These are phyloP conservation scores for Catagonus wagneri DNA, from an alignment of 2,113 vertebrate species.

Conservation along the genomic window DNA sequence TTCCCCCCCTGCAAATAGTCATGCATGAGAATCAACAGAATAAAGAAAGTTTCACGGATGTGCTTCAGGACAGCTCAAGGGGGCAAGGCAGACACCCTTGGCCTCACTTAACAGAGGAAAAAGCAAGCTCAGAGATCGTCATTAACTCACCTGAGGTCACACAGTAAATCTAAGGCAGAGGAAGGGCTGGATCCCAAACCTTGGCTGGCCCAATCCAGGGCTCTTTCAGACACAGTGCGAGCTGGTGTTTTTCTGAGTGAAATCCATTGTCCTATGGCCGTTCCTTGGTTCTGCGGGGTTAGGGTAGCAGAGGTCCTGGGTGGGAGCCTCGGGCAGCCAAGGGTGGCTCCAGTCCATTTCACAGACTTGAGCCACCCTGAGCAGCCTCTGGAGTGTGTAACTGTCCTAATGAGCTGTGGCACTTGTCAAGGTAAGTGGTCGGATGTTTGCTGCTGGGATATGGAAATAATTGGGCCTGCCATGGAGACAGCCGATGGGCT, in stretches of 20 bases:
- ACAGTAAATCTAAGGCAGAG: neutral
- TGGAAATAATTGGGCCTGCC: slow-evolving; percentile 82
- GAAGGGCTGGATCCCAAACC: neutral
- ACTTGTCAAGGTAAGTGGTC: slow-evolving; percentile 26
- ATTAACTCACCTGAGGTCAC: neutral
- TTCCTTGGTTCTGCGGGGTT: neutral
- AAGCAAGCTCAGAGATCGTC: neutral
- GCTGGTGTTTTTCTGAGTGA: neutral
- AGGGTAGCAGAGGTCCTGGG: neutral
- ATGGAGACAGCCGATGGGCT: neutral
- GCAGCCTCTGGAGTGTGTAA: slow-evolving; percentile 21
- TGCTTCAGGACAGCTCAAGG: neutral
- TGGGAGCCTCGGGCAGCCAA: neutral
- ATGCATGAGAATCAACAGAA: neutral
- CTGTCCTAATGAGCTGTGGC: slow-evolving; percentile 8
- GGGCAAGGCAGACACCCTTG: neutral
- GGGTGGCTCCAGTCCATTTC: neutral
- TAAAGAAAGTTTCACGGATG: neutral
- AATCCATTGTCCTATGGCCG: rapidly evolving
- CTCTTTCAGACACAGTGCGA: neutral
- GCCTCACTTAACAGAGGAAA: neutral
- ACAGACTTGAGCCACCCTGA: rapidly evolving
- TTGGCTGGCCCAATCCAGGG: neutral
- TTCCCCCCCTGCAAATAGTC: neutral
- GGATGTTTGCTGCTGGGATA: slow-evolving; percentile 52